Conservation (phyloP, 2,797 vertebrate species). For the Netta rufina region DNA sequence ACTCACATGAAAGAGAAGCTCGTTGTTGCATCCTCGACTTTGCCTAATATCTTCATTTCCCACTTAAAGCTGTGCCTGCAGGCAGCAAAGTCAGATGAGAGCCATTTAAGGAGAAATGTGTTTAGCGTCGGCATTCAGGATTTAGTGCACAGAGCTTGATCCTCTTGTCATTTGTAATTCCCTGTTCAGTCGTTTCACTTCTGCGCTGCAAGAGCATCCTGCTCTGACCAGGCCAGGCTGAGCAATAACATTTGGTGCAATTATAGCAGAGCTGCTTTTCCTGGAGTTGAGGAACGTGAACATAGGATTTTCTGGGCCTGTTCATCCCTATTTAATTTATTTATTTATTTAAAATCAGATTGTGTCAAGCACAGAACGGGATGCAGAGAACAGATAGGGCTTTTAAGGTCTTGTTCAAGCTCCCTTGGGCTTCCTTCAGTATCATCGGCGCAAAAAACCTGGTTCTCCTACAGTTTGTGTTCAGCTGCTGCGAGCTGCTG, state of each 20-base stretch:
- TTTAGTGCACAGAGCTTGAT: slow-evolving; percentile 9
- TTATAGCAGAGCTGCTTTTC: not conserved
- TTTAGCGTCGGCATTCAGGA: not conserved
- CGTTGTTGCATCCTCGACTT: not conserved
- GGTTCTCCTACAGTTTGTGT: not conserved
- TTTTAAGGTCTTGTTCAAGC: not conserved
- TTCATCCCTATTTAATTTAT: not conserved
- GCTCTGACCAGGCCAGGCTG: not conserved
- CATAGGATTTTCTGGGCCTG: not conserved
- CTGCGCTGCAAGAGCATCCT: not conserved
- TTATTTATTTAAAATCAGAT: not conserved
- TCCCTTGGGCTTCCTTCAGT: not conserved
- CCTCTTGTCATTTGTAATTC: slow-evolving; percentile 23
- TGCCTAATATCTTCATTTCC: slow-evolving; percentile 32
- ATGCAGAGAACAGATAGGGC: not conserved
- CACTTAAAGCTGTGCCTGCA: not conserved
- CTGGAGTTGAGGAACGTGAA: not conserved
- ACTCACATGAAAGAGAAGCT: slow-evolving; percentile 6
- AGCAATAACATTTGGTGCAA: not conserved
- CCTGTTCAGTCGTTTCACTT: not conserved
- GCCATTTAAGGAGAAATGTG: slow-evolving; percentile 24
- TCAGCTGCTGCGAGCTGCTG: not conserved
- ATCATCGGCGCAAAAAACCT: not conserved
- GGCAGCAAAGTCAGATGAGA: slow-evolving; percentile 35
- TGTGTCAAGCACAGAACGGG: not conserved